Base-by-base conservation (phyloP, 2,113 vertebrate genomes). In the Passerina amoena region DNA sequence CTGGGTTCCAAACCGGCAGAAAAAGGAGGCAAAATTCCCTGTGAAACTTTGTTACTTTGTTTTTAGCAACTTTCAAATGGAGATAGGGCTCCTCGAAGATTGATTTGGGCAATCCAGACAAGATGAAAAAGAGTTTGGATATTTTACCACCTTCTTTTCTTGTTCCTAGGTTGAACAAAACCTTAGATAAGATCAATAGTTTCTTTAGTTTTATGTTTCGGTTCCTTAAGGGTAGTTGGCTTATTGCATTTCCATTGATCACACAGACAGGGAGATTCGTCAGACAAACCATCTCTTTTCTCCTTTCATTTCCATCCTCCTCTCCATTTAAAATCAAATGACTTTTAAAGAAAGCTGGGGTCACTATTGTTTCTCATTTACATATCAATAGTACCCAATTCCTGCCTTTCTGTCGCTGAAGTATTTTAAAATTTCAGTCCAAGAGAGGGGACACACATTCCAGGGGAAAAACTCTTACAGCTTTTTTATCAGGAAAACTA, bases 211-310 rank as follows among this genome's bases (percentile, higher is more conserved):
- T 98, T 96, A 82, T 93, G 91, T 95, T 91, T 95, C 4, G 1
- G 51, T 90, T 97, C 94, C 92, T 96, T 95, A 86, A 96, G 96
- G 92, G 79, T 63, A 53, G 77, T 87, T 87, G 80, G 85, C 50
- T 97, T 96, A 97, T 91, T 97, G 90, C 42, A 59, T 96, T 97
- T 95, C 91, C 88, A 97, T 64, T 96, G 95, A 96, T 97, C 96
- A 88, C 91, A 73, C 11, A 79, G 78, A 76, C 57, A 95, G 77
- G 88, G 60, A 86, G 95, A 86, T 94, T 96, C 48, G 15, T 91
- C 48, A 90, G 93, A 96, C 92, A 96, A 97, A 93, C n/a, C 24
- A 25, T 61, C 38, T 88, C 90, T 88, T 94, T 95, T 93, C 96
- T 91, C 56, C 47, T 83, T 75, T 96, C 47, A 50, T 91, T 94